Evolutionary conservation across 2,888 invertebrate species (phyloP).

Genomic region (Chymomyza fuscimana): DNA sequence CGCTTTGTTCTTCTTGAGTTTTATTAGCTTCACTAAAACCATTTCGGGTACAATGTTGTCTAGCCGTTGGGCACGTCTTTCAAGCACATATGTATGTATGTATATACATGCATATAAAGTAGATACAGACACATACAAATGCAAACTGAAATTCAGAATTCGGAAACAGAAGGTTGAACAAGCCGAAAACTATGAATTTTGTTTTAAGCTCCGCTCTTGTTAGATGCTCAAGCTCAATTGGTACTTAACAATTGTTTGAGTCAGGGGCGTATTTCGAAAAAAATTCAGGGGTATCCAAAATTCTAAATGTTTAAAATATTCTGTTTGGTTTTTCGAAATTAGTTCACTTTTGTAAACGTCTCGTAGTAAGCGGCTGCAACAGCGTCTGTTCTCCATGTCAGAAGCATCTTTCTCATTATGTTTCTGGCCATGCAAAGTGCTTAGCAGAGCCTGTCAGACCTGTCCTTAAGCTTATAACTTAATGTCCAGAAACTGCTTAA

Average conservation of each 20-base stretch:
- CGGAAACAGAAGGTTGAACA: conserved; percentile 37
- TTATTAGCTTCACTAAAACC: conserved; percentile 43
- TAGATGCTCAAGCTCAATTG: neutral
- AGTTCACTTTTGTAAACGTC: too few species aligned
- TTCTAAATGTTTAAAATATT: too few species aligned
- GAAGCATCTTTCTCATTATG: too few species aligned
- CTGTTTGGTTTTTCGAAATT: too few species aligned
- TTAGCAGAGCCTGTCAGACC: too few species aligned
- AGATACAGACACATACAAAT: conserved; percentile 12
- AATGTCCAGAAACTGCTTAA: too few species aligned
- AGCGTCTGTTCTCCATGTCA: too few species aligned
- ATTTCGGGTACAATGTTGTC: conserved; percentile 25
- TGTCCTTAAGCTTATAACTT: too few species aligned
- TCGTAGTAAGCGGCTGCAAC: too few species aligned
- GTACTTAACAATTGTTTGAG: neutral
- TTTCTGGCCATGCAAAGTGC: too few species aligned
- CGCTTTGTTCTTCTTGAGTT: conserved; percentile 29
- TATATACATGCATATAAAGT: conserved; percentile 17
- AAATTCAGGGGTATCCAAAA: too few species aligned
- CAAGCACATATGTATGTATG: conserved; percentile 20
- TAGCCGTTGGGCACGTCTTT: conserved; percentile 36
- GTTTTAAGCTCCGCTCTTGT: conserved; percentile 45
- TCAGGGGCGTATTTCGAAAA: neutral
- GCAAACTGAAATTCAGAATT: neutral
- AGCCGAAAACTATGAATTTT: conserved; percentile 40